Conservation (phyloP, 2,113 vertebrate genomes). For the Neolamprologus ventralis region DNA sequence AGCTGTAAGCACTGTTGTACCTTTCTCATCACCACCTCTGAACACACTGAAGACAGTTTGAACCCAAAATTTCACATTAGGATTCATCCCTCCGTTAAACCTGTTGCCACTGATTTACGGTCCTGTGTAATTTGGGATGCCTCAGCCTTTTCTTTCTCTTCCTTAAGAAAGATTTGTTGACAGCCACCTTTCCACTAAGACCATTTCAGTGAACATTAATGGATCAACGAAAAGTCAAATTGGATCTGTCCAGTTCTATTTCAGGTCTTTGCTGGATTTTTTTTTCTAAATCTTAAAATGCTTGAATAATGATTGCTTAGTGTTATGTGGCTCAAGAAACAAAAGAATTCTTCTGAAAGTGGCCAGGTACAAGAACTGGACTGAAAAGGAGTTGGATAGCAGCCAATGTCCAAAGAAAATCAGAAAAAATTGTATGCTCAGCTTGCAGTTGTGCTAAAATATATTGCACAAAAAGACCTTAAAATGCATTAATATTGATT, state of each 20-base stretch:
- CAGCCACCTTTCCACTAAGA: background rate
- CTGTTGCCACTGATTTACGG: background rate
- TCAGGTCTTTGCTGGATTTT: background rate
- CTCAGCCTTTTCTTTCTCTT: background rate
- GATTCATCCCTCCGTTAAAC: background rate
- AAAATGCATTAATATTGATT: background rate
- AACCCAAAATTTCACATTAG: background rate
- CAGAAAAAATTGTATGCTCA: background rate
- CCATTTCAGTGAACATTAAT: background rate
- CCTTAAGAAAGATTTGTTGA: background rate
- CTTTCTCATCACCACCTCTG: background rate
- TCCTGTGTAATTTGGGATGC: background rate
- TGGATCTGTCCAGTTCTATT: background rate
- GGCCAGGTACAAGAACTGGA: background rate
- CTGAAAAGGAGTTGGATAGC: background rate
- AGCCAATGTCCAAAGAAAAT: background rate
- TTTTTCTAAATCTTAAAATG: background rate
- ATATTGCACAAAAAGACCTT: background rate
- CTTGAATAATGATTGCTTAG: background rate
- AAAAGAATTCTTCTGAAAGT: background rate
- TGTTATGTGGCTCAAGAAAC: background rate
- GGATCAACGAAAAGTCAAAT: background rate
- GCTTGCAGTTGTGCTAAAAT: background rate
- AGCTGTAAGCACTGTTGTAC: background rate
- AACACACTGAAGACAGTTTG: background rate